Percentiles rank a stretch among this genome's conserved stretches.
phyloP scores from a whole-genome alignment of 2,113 vertebrate genomes.

The Bolborhynchus lineola region DNA sequence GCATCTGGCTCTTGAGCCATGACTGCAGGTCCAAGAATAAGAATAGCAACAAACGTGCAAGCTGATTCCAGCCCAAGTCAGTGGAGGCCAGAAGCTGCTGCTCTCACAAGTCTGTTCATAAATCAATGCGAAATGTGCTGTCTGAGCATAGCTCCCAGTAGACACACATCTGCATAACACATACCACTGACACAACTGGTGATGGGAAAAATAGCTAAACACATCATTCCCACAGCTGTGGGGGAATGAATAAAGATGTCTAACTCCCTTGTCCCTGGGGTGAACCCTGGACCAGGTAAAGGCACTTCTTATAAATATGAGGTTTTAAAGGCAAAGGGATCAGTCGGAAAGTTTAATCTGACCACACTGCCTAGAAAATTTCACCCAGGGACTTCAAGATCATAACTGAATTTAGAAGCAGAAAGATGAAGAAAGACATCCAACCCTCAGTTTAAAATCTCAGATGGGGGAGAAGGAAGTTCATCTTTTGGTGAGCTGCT shows the following conservation, averaged over 20 bases:
- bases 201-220: conserved; percentile 29
- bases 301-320: not conserved
- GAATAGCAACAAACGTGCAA: conserved; percentile 11
- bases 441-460: not conserved
- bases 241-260: not conserved
- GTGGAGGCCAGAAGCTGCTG: not conserved
- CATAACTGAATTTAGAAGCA: not conserved
- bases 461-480: not conserved
- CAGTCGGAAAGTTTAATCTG: not conserved
- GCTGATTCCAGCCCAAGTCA: conserved; percentile 17
- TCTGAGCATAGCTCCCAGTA: conserved; percentile 31
- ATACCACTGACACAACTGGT: conserved; percentile 20
- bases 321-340: not conserved
- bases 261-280: not conserved
- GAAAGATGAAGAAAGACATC: not conserved
- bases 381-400: not conserved
- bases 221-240: conserved; percentile 30
- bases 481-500: not conserved
- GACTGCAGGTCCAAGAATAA: conserved; percentile 5
- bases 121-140: conserved; percentile 48
- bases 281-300: conserved; percentile 38
- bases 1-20: not conserved
- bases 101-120: not conserved
- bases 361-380: not conserved
- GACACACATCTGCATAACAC: conserved; percentile 53